Percentiles rank a stretch among this genome's conserved stretches.
Evolutionary conservation across 2,888 invertebrate genomes (phyloP).

Genomic region (Spilarctia lutea): DNA sequence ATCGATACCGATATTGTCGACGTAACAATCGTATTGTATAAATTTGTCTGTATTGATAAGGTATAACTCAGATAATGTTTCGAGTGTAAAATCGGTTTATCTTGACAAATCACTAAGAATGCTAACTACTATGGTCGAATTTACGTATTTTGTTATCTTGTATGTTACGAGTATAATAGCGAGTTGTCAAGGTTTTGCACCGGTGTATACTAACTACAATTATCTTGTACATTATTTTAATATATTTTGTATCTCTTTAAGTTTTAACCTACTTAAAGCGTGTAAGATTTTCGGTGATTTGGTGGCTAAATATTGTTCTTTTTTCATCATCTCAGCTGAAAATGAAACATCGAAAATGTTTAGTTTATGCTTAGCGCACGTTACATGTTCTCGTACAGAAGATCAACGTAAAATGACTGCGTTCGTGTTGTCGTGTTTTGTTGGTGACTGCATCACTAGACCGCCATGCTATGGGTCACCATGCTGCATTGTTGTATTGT

Average conservation of each 20-base stretch:
- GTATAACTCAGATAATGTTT: not conserved
- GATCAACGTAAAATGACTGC: too few species aligned
- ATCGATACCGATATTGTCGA: not conserved
- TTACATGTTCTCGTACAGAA: too few species aligned
- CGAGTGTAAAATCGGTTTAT: conserved; percentile 7
- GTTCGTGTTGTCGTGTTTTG: too few species aligned
- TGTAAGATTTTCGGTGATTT: not conserved
- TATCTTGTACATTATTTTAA: not conserved
- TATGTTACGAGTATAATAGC: not conserved
- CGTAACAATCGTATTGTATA: conserved; percentile 3
- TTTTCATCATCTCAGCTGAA: not conserved
- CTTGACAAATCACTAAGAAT: conserved; percentile 10
- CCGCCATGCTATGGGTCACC: too few species aligned
- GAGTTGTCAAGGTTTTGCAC: not conserved
- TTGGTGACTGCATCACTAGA: too few species aligned
- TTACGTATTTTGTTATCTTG: not conserved
- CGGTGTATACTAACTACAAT: not conserved
- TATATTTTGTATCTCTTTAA: not conserved
- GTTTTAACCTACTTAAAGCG: not conserved
- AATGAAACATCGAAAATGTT: too few species aligned
- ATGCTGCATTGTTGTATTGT: too few species aligned
- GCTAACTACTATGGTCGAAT: not conserved
- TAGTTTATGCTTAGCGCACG: too few species aligned
- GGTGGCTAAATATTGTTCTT: not conserved
- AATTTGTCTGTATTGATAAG: conserved; percentile 8